Evolutionary conservation across 2,797 vertebrate genomes (phyloP).

Genomic region (Catharus ustulatus): DNA sequence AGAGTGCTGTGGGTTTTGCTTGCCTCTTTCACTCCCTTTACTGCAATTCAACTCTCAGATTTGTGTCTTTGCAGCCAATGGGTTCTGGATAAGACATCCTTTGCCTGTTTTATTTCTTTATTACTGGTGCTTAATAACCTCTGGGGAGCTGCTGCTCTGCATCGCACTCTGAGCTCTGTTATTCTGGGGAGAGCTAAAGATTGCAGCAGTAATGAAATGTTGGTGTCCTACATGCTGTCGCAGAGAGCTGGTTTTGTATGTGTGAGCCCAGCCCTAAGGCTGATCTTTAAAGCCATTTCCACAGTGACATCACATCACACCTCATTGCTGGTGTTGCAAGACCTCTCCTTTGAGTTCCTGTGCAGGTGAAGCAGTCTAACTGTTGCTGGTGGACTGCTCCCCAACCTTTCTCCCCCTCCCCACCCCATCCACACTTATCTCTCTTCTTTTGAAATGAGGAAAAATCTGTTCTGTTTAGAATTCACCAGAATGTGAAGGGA

Average conservation of each 20-base stretch:
- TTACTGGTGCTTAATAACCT: neutral
- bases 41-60: constrained; percentile 10
- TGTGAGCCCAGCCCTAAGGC: neutral
- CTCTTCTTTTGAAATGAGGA: neutral
- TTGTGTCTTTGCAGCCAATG: constrained; percentile 28
- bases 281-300: neutral
- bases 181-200: neutral
- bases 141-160: neutral
- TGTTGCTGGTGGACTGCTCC: neutral
- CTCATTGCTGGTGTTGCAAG: neutral
- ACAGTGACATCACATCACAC: neutral
- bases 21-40: neutral
- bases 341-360: neutral
- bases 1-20: neutral
- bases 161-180: neutral
- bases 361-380: neutral
- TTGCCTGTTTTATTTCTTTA: constrained; percentile 33
- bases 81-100: constrained; percentile 23
- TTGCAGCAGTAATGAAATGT: neutral
- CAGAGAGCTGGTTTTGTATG: neutral
- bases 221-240: neutral
- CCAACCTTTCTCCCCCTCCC: no score
- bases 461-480: neutral
- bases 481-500: neutral
- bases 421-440: rapidly evolving